Evolutionary conservation across 2,797 vertebrate species (phyloP), one percentile per base, ranked within the genome.

Genomic region (Sciurus vulgaris): DNA sequence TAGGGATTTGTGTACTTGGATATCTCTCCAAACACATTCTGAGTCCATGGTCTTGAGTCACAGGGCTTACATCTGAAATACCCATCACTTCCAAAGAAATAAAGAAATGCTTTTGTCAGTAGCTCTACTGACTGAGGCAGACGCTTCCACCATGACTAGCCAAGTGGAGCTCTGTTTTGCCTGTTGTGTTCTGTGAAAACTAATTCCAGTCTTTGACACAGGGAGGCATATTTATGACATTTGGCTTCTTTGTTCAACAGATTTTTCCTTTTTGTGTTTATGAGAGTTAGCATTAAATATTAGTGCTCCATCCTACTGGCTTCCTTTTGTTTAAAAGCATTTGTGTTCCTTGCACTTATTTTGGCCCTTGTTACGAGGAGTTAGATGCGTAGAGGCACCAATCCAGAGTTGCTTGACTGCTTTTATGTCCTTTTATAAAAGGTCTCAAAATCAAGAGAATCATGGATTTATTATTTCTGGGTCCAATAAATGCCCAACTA

Each of bases 401-500:
- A 77, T 98, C 89, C 96, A 92, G 97, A 96, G 95, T 88, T 98
- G 96, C 95, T 92, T 97, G 94, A 86, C 89, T 98, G 95, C 94
- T 94, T 98, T 98, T 98, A 98, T 97, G 93, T 93, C 95, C 74
- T 95, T 97, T 98, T 95, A 97, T 92, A 96, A 98, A 98, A 97
- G 78, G 38, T 97, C 97, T 98, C 94, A 95, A 98, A 98, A 98
- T 94, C 95, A 94, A 95, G 94, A 97, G 93, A 97, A 92, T 88
- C 82, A 5, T 97, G 81, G 96, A 98, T 98, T 98, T 98, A 89
- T 98, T 98, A 98, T 97, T 98, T 97, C 96, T 97, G 95, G 97
- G 97, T 97, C 97, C 3, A 70, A 97, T 98, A 97, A 98, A 98
- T 94, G 95, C 91, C 97, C 95, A 78, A 97, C 97, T 97, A 98